phyloP scores from a whole-genome alignment of 1,140 invertebrate genomes.

The Drosophila orosa region DNA sequence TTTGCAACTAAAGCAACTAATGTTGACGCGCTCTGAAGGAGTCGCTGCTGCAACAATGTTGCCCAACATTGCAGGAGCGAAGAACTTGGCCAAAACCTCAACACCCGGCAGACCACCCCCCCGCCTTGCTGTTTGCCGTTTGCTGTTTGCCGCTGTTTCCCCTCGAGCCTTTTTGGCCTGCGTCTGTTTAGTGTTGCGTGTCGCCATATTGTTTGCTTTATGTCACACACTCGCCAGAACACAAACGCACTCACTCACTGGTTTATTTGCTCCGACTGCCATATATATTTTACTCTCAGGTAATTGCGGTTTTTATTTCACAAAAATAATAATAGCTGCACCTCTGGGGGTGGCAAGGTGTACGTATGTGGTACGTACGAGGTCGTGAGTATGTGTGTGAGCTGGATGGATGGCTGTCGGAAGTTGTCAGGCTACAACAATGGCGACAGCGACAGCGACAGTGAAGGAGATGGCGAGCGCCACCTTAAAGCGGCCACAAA shows the following conservation, averaged over 20 bases:
- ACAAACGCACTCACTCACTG: constrained; percentile 48
- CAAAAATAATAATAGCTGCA: constrained; percentile 75
- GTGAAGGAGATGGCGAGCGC: constrained; percentile 2
- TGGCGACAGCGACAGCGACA: constrained; percentile 5
- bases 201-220: constrained; percentile 81
- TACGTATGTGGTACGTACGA: not conserved
- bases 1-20: constrained; percentile 62
- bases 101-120: constrained; percentile 6
- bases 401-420: constrained; percentile 62
- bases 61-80: constrained; percentile 18
- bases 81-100: constrained; percentile 11
- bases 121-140: not conserved
- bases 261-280: constrained; percentile 61
- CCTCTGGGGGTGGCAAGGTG: constrained; percentile 27
- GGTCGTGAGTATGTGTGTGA: not conserved
- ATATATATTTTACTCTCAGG: constrained; percentile 79
- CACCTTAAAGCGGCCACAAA: constrained; percentile 60
- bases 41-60: constrained; percentile 68
- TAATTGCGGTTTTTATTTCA: constrained; percentile 83
- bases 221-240: constrained; percentile 61
- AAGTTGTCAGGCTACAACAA: constrained; percentile 66
- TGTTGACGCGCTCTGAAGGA: constrained; percentile 44
- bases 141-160: constrained; percentile 1
- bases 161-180: constrained; percentile 31
- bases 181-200: constrained; percentile 77